Evolutionary conservation across 2,888 invertebrate genomes (phyloP).

Genomic region (Noctua janthe): DNA sequence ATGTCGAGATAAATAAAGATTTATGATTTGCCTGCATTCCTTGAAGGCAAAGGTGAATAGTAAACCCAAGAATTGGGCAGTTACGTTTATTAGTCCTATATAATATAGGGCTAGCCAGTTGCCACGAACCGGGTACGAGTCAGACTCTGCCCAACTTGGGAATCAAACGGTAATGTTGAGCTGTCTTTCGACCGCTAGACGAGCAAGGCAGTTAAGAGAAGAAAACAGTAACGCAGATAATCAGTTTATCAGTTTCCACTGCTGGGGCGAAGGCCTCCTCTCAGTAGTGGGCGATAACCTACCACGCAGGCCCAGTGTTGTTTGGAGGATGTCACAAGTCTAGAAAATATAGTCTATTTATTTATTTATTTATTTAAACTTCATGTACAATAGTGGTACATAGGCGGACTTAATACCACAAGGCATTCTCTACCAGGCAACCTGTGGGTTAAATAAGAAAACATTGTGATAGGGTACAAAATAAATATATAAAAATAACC

Average conservation of each 20-base stretch:
- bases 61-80: background rate
- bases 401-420: too few relatives aligned
- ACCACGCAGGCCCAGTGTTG: background rate
- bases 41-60: background rate
- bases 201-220: background rate
- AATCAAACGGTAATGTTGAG: too few relatives aligned
- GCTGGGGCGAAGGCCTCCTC: background rate
- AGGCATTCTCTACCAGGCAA: too few relatives aligned
- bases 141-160: too few relatives aligned
- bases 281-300: background rate
- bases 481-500: too few relatives aligned
- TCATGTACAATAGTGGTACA: too few relatives aligned
- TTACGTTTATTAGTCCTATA: background rate
- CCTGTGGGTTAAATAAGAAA: too few relatives aligned
- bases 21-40: background rate
- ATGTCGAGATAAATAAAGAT: too few relatives aligned
- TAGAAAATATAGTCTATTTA: background rate
- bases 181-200: too few relatives aligned
- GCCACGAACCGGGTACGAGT: background rate
- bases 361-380: too few relatives aligned
- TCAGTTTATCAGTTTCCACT: background rate
- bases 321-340: background rate
- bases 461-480: too few relatives aligned
- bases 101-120: background rate
- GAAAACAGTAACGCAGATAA: background rate